Evolutionary conservation across 2,888 invertebrate genomes (phyloP).

Genomic region (Reticulitermes lucifugus): DNA sequence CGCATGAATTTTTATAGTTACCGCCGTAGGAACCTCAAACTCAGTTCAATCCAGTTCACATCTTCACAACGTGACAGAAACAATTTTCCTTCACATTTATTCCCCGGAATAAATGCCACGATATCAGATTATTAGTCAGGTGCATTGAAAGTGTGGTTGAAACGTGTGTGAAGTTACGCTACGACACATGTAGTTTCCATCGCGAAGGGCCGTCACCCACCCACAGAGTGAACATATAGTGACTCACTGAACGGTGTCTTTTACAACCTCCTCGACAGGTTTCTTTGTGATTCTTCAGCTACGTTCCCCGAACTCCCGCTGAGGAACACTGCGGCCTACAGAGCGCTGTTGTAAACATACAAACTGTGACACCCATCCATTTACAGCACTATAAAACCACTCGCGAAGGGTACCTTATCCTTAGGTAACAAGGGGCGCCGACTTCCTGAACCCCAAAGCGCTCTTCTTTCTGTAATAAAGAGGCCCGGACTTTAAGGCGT

Average conservation of each 20-base stretch:
- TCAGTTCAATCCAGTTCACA: too few relatives aligned
- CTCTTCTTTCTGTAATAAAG: background rate
- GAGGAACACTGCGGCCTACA: background rate
- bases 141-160: too few relatives aligned
- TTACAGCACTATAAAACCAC: background rate
- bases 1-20: too few relatives aligned
- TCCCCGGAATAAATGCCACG: too few relatives aligned
- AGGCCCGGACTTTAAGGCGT: too few relatives aligned
- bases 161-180: too few relatives aligned
- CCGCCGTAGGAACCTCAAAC: too few relatives aligned
- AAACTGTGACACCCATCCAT: slow-evolving; percentile 2
- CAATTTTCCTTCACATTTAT: too few relatives aligned
- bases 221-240: background rate
- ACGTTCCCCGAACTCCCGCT: background rate
- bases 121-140: too few relatives aligned
- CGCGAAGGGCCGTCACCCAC: background rate
- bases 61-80: too few relatives aligned
- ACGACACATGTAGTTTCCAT: background rate
- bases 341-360: background rate
- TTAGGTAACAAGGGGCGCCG: background rate
- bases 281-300: background rate
- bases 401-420: background rate
- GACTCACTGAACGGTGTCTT: background rate
- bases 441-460: background rate
- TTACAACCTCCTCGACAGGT: slow-evolving; percentile 19